Evolutionary conservation across 2,888 invertebrate species (phyloP).

Genomic region (Drosophila fulvimacula): DNA sequence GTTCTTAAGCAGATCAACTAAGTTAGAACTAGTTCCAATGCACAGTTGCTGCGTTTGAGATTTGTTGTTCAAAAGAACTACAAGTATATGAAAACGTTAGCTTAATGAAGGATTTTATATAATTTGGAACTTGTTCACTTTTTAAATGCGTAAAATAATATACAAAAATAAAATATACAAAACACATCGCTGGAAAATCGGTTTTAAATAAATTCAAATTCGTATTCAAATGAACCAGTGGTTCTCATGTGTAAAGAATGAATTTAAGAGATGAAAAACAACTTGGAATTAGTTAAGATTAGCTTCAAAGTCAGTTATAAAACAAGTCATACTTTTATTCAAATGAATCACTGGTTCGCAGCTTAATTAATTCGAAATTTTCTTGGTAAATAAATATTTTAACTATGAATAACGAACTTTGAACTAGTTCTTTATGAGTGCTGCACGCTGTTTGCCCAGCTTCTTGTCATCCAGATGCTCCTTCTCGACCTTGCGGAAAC

Average conservation of each 20-base stretch:
- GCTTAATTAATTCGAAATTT: neutral
- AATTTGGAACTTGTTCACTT: too few relatives aligned
- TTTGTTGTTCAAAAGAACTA: too few relatives aligned
- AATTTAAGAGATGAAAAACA: neutral
- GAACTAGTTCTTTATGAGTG: conserved; percentile 30
- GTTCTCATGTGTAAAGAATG: neutral
- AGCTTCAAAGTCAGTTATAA: neutral
- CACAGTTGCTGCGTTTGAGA: too few relatives aligned
- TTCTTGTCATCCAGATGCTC: conserved; percentile 75
- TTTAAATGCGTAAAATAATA: too few relatives aligned
- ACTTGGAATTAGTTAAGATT: neutral
- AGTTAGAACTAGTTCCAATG: too few relatives aligned
- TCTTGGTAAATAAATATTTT: neutral
- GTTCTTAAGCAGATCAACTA: too few relatives aligned
- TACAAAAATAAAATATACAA: too few relatives aligned
- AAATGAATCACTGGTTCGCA: neutral
- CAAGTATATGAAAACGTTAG: too few relatives aligned
- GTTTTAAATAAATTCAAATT: neutral
- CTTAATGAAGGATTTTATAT: too few relatives aligned
- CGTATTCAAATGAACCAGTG: neutral
- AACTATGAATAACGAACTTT: neutral
- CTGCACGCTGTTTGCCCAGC: conserved; percentile 60
- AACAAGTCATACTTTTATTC: neutral
- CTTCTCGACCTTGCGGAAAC: conserved; percentile 74
- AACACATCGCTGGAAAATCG: too few relatives aligned